phyloP scores from a whole-genome alignment of 2,113 vertebrate genomes.

The Deroptyus accipitrinus region DNA sequence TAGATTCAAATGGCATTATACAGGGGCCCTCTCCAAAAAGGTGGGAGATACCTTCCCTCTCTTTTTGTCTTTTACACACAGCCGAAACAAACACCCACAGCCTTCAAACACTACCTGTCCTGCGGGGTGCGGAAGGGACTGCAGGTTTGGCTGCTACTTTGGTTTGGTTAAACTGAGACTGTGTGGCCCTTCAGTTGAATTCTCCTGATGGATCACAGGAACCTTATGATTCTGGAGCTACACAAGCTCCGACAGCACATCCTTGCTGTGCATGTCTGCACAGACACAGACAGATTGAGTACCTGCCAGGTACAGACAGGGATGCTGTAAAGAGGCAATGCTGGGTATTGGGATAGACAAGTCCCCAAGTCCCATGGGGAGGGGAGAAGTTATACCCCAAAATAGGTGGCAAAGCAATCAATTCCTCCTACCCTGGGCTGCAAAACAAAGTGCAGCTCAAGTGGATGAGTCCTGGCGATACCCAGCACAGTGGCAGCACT shows the following conservation, averaged over 20 bases:
- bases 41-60: conserved; percentile 44
- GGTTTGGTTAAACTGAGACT: background rate
- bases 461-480: conserved; percentile 69
- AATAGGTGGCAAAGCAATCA: conserved; percentile 62
- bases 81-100: background rate
- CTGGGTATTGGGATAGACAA: conserved; percentile 29
- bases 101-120: background rate
- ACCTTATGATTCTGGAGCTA: background rate
- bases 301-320: conserved; percentile 19
- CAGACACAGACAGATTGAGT: conserved; percentile 60
- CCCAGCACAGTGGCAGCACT: conserved; percentile 39
- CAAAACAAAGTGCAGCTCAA: conserved; percentile 60
- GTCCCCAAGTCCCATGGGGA: background rate
- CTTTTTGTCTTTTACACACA: background rate
- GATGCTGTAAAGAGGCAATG: conserved; percentile 39
- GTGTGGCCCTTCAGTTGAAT: background rate
- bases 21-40: conserved; percentile 62
- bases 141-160: background rate
- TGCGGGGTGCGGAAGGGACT: background rate
- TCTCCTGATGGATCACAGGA: background rate
- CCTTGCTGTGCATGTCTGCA: conserved; percentile 63
- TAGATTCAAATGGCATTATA: conserved; percentile 68
- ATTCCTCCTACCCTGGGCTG: conserved; percentile 44
- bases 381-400: conserved; percentile 64
- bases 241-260: background rate